Evolutionary conservation across 2,888 invertebrate genomes (phyloP), one percentile per base, ranked within the genome.

Genomic region (Lapara coniferarum): DNA sequence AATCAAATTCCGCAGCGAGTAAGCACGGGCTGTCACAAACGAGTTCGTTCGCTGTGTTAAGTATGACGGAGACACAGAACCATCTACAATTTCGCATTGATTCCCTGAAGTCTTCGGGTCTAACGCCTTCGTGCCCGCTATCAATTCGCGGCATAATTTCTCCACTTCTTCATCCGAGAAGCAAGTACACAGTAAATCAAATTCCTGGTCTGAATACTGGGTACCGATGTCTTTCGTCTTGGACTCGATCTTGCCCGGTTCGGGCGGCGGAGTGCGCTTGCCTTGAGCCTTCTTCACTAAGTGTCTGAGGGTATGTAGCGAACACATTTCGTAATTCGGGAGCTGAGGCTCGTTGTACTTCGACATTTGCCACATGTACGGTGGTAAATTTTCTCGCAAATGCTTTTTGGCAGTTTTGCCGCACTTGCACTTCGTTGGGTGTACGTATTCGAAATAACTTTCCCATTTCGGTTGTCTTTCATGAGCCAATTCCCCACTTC

Each of bases 391-490:
- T 69, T 89, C 89, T 46, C 77, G 58, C 52, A 92, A 81, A 77
- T 88, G 82, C 74, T 90, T 90, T 74, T 90, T 91, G 3, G 85
- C 86, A 63, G 68, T 78, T 77, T 86, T 88, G 4, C 79, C 75
- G 75, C 92, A 92, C 57, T 74, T 73, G 67, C 91, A 92, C 67
- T 73, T 82, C 56, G 74, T 82, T 0, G 91, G 83, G 57, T 80
- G 71, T 2, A 88, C 73, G 66, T 83, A 89, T 59, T 85, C 72
- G 46, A 90, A 74, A 73, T 88, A 92, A 66, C 86, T 88, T 8
- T 88, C 85, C 82, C 85, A 86, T 78, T 91, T 91, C 4, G 92
- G 91, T 75, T 90, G 89, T 19, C 89, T 85, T 73, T 83, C 80
- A 68, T 89, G 87, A 10, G 74, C 67, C 19, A 89, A 72, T 73